Base-by-base conservation (phyloP, 2,888 invertebrate species). In the Herminia tarsipennalis region DNA sequence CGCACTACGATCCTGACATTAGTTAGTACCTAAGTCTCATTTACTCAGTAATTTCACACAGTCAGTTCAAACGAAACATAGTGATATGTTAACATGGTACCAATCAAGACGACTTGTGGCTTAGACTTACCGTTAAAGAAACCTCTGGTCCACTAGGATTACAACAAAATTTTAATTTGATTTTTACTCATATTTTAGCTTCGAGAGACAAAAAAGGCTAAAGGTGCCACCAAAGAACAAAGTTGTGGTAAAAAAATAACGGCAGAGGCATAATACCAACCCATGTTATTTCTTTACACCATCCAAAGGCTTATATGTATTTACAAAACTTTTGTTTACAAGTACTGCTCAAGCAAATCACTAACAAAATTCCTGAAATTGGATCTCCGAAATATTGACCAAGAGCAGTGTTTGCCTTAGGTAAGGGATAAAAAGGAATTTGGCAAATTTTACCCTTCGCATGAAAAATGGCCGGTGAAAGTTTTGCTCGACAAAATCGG, bases 381-480 rank as follows among this genome's bases (percentile, higher is more conserved):
- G 50, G 33, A 22, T 30, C 22, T 25, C 43, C 40, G 30, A 49
- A 32, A 66, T 63, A 56, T 64, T 44, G 41, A 22, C 21, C 6
- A 18, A 52, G 52, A 38, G 47, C 25, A 32, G 22, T 41, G 48
- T 56, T 67, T 48, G 50, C 52, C 65, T 64, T 67, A 56, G 65
- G 68, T 65, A 67, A 65, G 68, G 68, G 65, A 64, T 65, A 67
- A 59, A 64, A 65, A 53, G 56, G 56, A 59, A 48, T 54, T 52
- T 22, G 21, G 54, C 46, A 44, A 63, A 59, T 54, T 55, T 67
- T 42, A 64, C 52, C 65, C 60, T 50, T 50, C 53, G 35, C 39
- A 52, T 67, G 54, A 67, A 51, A 59, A 67, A 65, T 64, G 54
- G 48, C 36, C 18, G n/a, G 28, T 29, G 17, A 47, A 57, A 61